phyloP scores from a whole-genome alignment of 2,113 vertebrate genomes.

The Leptodactylus fuscus region DNA sequence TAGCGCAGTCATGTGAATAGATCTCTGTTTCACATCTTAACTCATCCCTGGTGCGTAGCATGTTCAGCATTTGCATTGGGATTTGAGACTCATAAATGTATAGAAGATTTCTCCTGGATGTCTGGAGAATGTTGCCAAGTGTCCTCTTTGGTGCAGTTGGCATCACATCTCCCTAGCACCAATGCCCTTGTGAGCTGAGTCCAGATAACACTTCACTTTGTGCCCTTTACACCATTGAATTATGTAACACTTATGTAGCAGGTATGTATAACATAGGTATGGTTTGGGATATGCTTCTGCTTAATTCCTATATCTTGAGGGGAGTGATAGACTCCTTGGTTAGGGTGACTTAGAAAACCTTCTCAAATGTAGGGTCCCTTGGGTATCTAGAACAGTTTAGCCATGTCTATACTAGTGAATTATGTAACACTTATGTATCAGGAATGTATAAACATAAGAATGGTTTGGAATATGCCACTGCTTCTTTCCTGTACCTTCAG shows the following conservation, averaged over 20 bases:
- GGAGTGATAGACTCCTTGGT: constrained; percentile 58
- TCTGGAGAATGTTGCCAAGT: constrained; percentile 18
- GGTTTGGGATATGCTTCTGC: no score
- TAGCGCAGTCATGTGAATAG: background rate
- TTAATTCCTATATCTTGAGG: background rate
- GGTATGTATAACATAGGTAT: no score
- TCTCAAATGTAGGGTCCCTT: constrained; percentile 74
- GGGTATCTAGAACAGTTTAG: constrained; percentile 59
- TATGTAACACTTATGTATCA: no score
- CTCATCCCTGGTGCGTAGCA: constrained; percentile 25
- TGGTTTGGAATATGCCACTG: no score
- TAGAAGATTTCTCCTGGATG: constrained; percentile 25
- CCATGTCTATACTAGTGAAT: background rate
- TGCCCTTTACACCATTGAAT: no score
- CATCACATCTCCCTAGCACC: background rate
- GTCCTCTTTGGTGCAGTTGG: background rate
- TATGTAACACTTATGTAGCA: no score
- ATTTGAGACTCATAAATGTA: constrained; percentile 44
- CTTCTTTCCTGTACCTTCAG: no score
- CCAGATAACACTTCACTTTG: background rate
- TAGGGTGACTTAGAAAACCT: constrained; percentile 68
- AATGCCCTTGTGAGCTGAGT: background rate
- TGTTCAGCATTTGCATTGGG: constrained; percentile 42
- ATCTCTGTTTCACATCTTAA: constrained; percentile 18
- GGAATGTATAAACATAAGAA: no score